A percentile compares a stretch with the other conserved stretches of the same genome.
phyloP scores from a whole-genome alignment of 2,888 invertebrate species.

The Zelleria hepariella region DNA sequence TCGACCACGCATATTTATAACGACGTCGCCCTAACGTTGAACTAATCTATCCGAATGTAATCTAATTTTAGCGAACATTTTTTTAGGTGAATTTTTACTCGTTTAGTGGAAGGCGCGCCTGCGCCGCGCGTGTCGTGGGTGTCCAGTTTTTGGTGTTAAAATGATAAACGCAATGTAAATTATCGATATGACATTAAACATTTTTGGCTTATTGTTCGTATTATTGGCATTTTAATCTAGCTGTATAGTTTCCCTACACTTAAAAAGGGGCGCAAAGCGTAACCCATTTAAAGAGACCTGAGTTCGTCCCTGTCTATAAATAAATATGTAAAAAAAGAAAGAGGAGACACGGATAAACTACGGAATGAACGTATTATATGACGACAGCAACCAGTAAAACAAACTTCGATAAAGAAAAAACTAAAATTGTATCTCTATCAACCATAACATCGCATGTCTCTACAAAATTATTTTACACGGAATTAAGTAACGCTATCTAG shows the following conservation, averaged over 20 bases:
- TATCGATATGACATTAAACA: conserved; percentile 70
- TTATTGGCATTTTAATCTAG: conserved; percentile 49
- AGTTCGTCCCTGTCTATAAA: no score
- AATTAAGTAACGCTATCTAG: not conserved
- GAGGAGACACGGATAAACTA: no score
- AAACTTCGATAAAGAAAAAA: no score
- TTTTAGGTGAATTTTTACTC: conserved; percentile 66
- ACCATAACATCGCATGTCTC: no score
- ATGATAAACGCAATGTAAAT: conserved; percentile 65
- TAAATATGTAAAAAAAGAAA: no score
- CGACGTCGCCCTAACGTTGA: conserved; percentile 5
- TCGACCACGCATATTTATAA: conserved; percentile 9
- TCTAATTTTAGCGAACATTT: conserved; percentile 56
- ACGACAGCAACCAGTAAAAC: no score
- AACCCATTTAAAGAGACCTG: no score
- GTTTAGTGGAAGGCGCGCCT: conserved; percentile 56
- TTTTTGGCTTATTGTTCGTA: conserved; percentile 71
- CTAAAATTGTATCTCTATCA: no score
- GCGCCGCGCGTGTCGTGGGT: conserved; percentile 63
- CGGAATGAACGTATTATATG: no score
- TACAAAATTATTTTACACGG: no score
- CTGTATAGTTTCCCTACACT: not conserved
- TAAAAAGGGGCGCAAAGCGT: not conserved
- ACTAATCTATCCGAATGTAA: conserved; percentile 45
- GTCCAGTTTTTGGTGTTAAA: conserved; percentile 60